phyloP scores from a whole-genome alignment of 2,888 invertebrate species.

The Nomada hirtipes region DNA sequence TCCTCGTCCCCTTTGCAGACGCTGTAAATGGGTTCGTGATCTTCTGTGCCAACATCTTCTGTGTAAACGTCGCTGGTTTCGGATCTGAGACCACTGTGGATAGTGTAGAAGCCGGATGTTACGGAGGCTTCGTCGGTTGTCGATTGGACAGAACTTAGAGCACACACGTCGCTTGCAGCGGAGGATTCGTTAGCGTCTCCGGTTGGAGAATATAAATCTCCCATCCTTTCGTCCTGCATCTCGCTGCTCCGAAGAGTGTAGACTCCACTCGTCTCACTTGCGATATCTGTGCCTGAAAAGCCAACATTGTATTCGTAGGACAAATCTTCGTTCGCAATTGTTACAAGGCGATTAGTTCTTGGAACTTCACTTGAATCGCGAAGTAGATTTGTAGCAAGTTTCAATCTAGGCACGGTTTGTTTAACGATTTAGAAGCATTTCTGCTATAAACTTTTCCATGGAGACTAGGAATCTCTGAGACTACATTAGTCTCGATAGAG shows the following conservation, averaged over 20 bases:
- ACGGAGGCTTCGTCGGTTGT: conserved; percentile 83
- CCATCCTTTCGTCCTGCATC: conserved; percentile 81
- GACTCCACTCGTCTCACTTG: conserved; percentile 94
- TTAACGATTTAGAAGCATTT: no score
- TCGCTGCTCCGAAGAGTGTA: conserved; percentile 89
- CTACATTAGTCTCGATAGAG: neutral
- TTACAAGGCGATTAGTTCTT: no score
- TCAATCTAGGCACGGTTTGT: no score
- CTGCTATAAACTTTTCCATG: neutral
- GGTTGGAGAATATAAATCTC: conserved; percentile 77
- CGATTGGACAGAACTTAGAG: conserved; percentile 81
- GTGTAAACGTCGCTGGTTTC: conserved; percentile 83
- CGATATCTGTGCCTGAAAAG: conserved; percentile 82
- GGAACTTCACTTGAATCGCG: no score
- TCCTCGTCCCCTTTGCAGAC: conserved; percentile 81
- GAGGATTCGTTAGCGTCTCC: conserved; percentile 79
- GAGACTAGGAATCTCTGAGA: neutral
- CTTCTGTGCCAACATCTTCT: conserved; percentile 76
- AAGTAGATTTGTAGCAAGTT: no score
- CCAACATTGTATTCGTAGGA: neutral
- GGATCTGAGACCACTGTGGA: conserved; percentile 81
- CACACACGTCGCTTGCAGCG: conserved; percentile 79
- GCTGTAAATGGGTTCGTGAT: conserved; percentile 82
- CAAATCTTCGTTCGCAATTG: neutral
- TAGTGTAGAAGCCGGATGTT: conserved; percentile 83